Evolutionary conservation across 1,140 invertebrate genomes (phyloP).

Genomic region (Metaphire vulgaris): DNA sequence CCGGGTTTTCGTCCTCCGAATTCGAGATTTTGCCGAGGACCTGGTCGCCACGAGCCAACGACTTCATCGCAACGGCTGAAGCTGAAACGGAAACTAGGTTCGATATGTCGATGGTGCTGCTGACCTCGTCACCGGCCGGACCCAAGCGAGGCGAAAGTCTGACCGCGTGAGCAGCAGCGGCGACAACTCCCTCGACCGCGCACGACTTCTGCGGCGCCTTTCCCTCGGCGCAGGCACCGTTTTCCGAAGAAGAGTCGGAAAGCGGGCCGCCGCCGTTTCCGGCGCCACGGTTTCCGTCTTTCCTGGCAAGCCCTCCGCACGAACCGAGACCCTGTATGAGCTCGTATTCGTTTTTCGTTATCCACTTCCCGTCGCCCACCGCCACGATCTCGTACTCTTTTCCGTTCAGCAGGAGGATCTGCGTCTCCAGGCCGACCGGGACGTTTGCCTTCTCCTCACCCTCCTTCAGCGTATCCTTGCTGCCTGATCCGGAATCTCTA

Average conservation of each 20-base stretch:
- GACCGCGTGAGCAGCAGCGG: not conserved
- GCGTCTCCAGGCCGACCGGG: conserved; percentile 1
- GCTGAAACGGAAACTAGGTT: not conserved
- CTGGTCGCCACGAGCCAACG: too few species aligned
- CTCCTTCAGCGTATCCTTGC: not conserved
- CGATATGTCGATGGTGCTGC: conserved; percentile 28
- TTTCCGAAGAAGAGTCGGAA: not conserved
- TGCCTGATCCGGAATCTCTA: not conserved
- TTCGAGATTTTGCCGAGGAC: too few species aligned
- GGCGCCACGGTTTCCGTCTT: not conserved
- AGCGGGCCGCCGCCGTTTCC: not conserved
- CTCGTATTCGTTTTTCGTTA: conserved; percentile 28
- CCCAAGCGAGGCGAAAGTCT: not conserved
- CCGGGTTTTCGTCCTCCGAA: too few species aligned
- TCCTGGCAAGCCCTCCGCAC: not conserved
- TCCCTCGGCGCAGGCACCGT: not conserved
- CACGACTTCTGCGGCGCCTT: too few species aligned
- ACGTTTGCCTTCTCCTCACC: not conserved
- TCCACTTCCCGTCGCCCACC: conserved; percentile 27
- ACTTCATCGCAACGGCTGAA: too few species aligned
- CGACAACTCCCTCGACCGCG: not conserved
- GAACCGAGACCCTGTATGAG: conserved; percentile 13
- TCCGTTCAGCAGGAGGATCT: conserved; percentile 30
- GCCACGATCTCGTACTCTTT: conserved; percentile 31
- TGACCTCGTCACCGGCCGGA: conserved; percentile 4